These are phyloP conservation scores for Embidobia sp. DNA, from an alignment of 2,888 invertebrate species.

Conservation along the genomic window DNA sequence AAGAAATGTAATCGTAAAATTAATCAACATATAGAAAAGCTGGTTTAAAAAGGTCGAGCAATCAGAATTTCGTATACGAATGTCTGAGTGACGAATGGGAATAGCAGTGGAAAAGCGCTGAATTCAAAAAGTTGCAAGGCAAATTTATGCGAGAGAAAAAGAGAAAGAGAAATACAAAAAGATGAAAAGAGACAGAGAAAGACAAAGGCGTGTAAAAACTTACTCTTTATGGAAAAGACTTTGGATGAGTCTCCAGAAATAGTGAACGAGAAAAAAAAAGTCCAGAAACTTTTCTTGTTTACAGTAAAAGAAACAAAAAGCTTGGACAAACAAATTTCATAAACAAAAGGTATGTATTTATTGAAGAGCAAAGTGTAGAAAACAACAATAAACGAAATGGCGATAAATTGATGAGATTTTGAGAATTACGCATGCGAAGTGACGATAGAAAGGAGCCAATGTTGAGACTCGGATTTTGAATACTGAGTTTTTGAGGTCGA, in stretches of 20 bases:
- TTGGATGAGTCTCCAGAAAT: conserved; percentile 64
- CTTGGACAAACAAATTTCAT: neutral
- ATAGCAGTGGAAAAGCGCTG: conserved; percentile 7
- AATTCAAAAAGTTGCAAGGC: conserved; percentile 12
- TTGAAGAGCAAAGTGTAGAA: too few relatives aligned
- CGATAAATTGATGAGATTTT: too few relatives aligned
- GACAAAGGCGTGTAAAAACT: conserved; percentile 12
- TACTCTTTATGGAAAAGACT: conserved; percentile 54
- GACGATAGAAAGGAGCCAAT: too few relatives aligned
- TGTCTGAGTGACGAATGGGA: neutral
- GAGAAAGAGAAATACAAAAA: conserved; percentile 13
- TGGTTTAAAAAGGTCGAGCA: too few relatives aligned
- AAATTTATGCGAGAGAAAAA: conserved; percentile 9
- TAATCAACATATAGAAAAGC: conserved; percentile 8
- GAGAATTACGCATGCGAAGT: too few relatives aligned
- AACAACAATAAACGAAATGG: too few relatives aligned
- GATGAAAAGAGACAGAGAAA: conserved; percentile 10
- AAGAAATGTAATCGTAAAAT: too few relatives aligned
- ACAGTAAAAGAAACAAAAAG: conserved; percentile 2
- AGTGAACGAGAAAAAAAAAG: conserved; percentile 16
- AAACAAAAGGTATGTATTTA: too few relatives aligned
- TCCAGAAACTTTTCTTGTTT: too few relatives aligned
- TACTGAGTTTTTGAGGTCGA: too few relatives aligned
- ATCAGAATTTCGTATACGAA: neutral
- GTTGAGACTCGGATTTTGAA: too few relatives aligned